Evolutionary conservation across 2,797 vertebrate genomes (phyloP), one percentile per base, ranked within the genome.

Genomic region (Neosalanx taihuensis): DNA sequence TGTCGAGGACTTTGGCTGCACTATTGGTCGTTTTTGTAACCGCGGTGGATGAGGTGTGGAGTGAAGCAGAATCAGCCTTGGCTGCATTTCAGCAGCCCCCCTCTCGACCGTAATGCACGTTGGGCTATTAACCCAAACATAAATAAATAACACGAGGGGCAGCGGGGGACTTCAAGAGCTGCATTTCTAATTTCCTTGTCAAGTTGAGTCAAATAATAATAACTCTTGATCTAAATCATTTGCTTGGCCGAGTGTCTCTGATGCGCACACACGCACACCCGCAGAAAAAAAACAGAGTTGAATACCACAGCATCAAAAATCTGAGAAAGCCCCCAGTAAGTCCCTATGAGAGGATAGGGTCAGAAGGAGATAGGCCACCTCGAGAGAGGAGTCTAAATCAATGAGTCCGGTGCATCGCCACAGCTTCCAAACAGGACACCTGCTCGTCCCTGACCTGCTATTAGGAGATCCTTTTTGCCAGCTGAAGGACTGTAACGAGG

Each of bases 151-250:
- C 73, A 51, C 57, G 33, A 60, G n/a, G 33, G 58, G 68, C 20
- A 60, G 58, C 59, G 13, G 23, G 33, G 61, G 67, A 71, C 68
- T 70, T 67, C 73, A 72, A 73, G 67, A 35, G 58, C 59, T 76
- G 72, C 71, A 73, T 77, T 73, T 80, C 63, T 76, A 64, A 73
- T 81, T 76, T 79, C 71, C 66, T 73, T 56, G 64, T 81, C 72
- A 64, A 66, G 72, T 59, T 67, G 56, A 76, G 74, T 77, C 75
- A 74, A 70, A 72, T 74, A 12, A 64, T 78, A 68, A 77, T 63
- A 73, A 66, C 69, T 33, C 71, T 69, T 70, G 73, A 71, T 62
- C 46, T 49, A 58, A 61, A 69, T 66, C 37, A 59, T 57, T 69
- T 26, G 73, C 33, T 61, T 53, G 56, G 71, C 59, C 33, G 51